Conservation (phyloP, 2,113 vertebrate species). For the Gobio gobio region DNA sequence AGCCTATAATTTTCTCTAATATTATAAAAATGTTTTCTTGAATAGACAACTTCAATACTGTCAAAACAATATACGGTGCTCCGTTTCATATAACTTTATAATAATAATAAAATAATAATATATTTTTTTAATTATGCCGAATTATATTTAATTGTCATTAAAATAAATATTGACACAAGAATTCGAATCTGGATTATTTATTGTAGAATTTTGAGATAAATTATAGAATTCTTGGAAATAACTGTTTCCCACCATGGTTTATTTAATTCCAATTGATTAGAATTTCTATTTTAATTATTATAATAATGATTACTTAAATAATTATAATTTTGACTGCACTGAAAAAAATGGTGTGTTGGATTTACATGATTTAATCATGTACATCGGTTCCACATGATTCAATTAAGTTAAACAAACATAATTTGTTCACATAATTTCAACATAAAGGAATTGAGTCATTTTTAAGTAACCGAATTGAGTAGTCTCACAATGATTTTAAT, state of each 20-base stretch:
- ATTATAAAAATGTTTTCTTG: background rate
- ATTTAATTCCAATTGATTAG: background rate
- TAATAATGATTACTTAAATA: background rate
- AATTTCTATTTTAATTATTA: background rate
- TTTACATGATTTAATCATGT: too few species aligned
- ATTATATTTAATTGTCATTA: background rate
- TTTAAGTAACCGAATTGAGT: too few species aligned
- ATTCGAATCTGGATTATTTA: background rate
- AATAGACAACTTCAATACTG: background rate
- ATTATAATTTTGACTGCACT: background rate
- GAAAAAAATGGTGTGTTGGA: too few species aligned
- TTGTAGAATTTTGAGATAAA: background rate
- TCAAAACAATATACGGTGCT: background rate
- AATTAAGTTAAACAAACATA: too few species aligned
- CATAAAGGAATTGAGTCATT: too few species aligned
- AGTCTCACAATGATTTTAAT: too few species aligned
- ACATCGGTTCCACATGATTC: too few species aligned
- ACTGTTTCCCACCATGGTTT: background rate
- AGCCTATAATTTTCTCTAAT: background rate
- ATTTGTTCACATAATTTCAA: too few species aligned
- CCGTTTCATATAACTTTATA: background rate
- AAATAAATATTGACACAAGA: background rate
- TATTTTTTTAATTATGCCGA: background rate
- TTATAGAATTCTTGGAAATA: background rate
- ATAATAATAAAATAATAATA: background rate